Base-by-base conservation (phyloP, 2,113 vertebrate species). In the Montifringilla adamsi region DNA sequence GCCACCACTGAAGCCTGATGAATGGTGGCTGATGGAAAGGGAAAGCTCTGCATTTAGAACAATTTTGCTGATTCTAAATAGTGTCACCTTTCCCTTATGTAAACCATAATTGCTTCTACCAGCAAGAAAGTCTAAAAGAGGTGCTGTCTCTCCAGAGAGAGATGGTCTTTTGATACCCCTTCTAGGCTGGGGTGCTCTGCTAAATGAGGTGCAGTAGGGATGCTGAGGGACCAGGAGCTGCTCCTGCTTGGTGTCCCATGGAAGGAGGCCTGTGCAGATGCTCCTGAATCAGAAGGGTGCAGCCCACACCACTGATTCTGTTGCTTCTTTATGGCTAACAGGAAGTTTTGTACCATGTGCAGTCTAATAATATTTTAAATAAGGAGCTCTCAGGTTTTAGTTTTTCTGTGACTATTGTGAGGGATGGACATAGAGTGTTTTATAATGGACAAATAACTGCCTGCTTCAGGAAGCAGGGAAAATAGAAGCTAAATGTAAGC, bases 401-500 rank as follows among this genome's bases (percentile, higher is more conserved):
- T 49, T 90, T 91, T 89, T 83, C 73, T 85, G 46, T 56, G 41
- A 46, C 31, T 66, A 1, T 76, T 62, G 44, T 37, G 53, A 89
- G 52, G 41, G 33, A 52, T 67, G 28, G 69, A 55, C 20, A 67
- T 39, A 50, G 87, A 77, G 31, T 86, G 50, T 87, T 86, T 89
- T 95, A 64, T 37, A 41, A 73, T 39, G 41, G 58, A 64, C 27
- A 73, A 90, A 73, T 72, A 95, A 66, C 59, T 92, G 52, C 58
- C 84, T 68, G 35, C 46, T 92, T 83, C n/a, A 64, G 41, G 79
- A 90, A 90, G 70, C 63, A 49, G 37, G 17, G 37, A 73, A 95
- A 91, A 66, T 21, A 85, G 43, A 63, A 95, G 62, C 88, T 67
- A 88, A 96, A 77, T 60, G 20, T 83, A 73, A 78, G 90, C 90